A percentile compares a stretch with the other conserved stretches of the same genome.
Evolutionary conservation across 1,140 invertebrate species (phyloP).

Genomic region (Centruroides vittatus): DNA sequence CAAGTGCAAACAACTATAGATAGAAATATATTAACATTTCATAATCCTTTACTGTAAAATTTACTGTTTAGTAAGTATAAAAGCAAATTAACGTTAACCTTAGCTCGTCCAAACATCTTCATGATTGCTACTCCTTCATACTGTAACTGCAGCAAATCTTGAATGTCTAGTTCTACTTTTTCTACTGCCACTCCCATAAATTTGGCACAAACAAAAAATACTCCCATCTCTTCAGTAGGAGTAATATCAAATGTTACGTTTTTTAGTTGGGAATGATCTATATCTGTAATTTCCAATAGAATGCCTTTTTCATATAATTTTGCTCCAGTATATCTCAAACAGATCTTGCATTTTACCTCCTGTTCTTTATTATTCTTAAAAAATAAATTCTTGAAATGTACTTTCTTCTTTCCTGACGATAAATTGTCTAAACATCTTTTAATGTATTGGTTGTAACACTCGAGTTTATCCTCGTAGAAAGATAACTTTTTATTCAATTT

Average conservation of each 20-base stretch:
- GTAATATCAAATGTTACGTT: slow-evolving; percentile 63
- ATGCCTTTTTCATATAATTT: slow-evolving; percentile 60
- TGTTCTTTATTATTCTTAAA: not conserved
- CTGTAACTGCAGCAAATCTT: slow-evolving; percentile 59
- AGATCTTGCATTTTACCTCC: slow-evolving; percentile 30
- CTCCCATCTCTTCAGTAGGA: slow-evolving; percentile 47
- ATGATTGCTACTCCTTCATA: slow-evolving; percentile 62
- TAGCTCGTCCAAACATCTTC: slow-evolving; percentile 63
- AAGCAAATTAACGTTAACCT: slow-evolving; percentile 61
- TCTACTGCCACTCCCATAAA: slow-evolving; percentile 68
- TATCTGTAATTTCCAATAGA: slow-evolving; percentile 52
- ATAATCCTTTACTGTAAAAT: slow-evolving; percentile 47
- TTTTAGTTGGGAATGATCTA: slow-evolving; percentile 43
- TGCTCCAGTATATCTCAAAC: slow-evolving; percentile 52
- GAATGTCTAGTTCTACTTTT: slow-evolving; percentile 55
- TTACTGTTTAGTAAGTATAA: slow-evolving; percentile 61
- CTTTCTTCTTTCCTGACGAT: slow-evolving; percentile 47
- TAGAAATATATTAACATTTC: too few relatives aligned
- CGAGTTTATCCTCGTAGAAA: slow-evolving; percentile 61
- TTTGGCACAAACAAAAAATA: slow-evolving; percentile 56
- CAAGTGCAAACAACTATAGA: too few relatives aligned
- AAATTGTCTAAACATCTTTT: slow-evolving; percentile 58
- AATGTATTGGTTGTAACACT: slow-evolving; percentile 63
- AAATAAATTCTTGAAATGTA: slow-evolving; percentile 16
- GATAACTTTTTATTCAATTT: slow-evolving; percentile 50